Percentiles rank a stretch among this genome's conserved stretches.
Evolutionary conservation across 2,888 invertebrate species (phyloP).

Genomic region (Dryomyza anilis): DNA sequence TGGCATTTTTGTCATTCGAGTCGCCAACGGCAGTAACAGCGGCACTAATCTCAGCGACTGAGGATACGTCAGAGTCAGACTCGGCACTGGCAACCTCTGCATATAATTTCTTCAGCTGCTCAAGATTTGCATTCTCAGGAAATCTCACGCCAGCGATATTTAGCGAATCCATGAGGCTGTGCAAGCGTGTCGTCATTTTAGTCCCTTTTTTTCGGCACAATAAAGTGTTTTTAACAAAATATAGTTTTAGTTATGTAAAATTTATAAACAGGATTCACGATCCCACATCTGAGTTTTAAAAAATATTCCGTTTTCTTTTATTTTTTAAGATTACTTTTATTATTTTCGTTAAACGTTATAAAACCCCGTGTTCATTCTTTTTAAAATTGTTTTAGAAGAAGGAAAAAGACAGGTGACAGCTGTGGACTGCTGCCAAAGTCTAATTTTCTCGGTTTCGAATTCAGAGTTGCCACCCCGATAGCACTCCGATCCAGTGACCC

Average conservation of each 20-base stretch:
- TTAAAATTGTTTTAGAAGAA: too few species aligned
- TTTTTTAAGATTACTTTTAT: too few species aligned
- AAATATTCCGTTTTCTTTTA: too few species aligned
- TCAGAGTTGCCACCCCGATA: too few species aligned
- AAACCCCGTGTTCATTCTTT: too few species aligned
- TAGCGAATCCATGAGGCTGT: neutral
- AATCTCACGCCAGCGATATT: neutral
- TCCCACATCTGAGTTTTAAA: neutral
- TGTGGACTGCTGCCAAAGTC: too few species aligned
- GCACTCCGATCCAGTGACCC: too few species aligned
- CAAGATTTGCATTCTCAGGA: neutral
- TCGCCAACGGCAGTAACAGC: neutral
- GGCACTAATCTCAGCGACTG: neutral
- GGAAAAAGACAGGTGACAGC: too few species aligned
- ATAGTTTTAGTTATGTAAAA: neutral
- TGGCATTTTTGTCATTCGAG: neutral
- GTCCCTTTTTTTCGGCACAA: too few species aligned
- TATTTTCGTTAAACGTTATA: too few species aligned
- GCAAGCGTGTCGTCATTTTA: neutral
- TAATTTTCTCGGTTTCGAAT: too few species aligned
- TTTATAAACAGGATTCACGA: neutral
- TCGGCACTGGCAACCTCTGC: neutral
- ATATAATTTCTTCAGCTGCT: neutral
- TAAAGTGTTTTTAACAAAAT: too few species aligned
- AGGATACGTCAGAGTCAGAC: neutral